These are phyloP conservation scores for Mythimna impura DNA, from an alignment of 2,888 invertebrate genomes.

Conservation along the genomic window DNA sequence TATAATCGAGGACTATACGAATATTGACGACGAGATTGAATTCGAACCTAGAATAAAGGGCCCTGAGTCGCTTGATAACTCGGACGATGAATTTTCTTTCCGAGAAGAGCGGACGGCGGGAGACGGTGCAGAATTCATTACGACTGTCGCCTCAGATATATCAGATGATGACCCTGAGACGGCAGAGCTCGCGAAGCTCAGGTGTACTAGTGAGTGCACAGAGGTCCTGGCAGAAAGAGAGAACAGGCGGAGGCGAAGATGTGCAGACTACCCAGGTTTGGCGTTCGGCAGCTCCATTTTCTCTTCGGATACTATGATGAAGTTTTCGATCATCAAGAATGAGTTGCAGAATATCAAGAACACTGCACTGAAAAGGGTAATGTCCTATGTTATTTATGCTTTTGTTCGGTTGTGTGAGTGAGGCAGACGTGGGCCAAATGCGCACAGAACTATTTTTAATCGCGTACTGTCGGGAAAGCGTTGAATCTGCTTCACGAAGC, in stretches of 20 bases:
- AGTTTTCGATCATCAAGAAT: conserved; percentile 98
- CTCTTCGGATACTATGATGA: conserved; percentile 99
- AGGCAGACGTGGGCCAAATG: conserved; percentile 85
- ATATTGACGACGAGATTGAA: conserved; percentile 84
- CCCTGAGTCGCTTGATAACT: conserved; percentile 79
- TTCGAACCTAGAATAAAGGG: conserved; percentile 79
- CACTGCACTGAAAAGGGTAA: conserved; percentile 98
- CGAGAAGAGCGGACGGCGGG: conserved; percentile 86
- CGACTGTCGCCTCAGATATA: conserved; percentile 77
- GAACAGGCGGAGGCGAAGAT: conserved; percentile 93
- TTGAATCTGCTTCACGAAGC: conserved; percentile 75
- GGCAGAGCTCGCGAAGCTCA: conserved; percentile 95
- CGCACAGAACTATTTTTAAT: conserved; percentile 88
- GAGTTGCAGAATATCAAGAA: conserved; percentile 99
- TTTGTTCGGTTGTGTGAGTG: conserved; percentile 78
- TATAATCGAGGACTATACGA: conserved; percentile 80
- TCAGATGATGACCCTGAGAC: conserved; percentile 94
- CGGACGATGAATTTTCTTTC: conserved; percentile 86
- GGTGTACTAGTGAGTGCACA: conserved; percentile 97
- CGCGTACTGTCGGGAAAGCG: conserved; percentile 78
- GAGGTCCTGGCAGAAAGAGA: conserved; percentile 97
- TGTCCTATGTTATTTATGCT: conserved; percentile 88
- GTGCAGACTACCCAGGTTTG: conserved; percentile 97
- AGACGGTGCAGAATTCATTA: conserved; percentile 85
- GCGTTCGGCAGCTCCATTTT: conserved; percentile 98